Base-by-base conservation (phyloP, 2,113 vertebrate species). In the Camarhynchus parvulus region DNA sequence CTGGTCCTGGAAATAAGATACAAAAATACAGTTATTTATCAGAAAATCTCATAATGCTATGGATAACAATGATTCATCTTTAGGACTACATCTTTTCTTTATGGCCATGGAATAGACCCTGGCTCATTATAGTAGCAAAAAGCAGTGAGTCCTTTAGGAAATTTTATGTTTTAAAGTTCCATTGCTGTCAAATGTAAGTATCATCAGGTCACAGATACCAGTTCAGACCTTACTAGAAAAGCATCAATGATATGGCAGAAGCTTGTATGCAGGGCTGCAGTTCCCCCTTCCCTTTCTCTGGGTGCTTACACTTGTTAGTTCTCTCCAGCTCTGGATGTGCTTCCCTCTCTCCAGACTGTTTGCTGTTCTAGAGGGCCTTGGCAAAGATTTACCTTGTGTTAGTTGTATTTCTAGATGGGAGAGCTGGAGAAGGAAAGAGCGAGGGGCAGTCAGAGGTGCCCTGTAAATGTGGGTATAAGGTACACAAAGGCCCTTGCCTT, bases 191-290 rank as follows among this genome's bases (percentile, higher is more conserved):
- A 23, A 74, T n/a, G 8, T 61, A 64, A 59, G 9, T 59, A n/a
- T 47, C 23, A 47, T 67, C 62, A 59, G 41, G 33, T 22, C 28
- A 33, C 21, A 74, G 39, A 41, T 46, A 10, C 9, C 35, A 33
- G 28, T 69, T 90, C 50, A 89, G 37, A 41, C 42, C 33, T 55
- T 44, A 23, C 4, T 39, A 68, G 47, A 55, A 70, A 56, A 6
- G 42, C 19, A 16, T 59, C 30, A 56, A 1, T 66, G 44, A 49
- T 17, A 27, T 10, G 11, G 35, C 46, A 89, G 47, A 80, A 86
- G 50, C 7, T 42, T 2, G 0, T 20, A 37, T 81, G 18, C 33
- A 79, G 58, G 44, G 30, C 58, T 0, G 1, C 46, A 62, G 56
- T 44, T 74, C 9, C 33, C 24, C 15, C 13, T 77, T 59, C 39